Evolutionary conservation across 2,888 invertebrate genomes (phyloP), one percentile per base, ranked within the genome.

Genomic region (Lasioglossum calceatum): DNA sequence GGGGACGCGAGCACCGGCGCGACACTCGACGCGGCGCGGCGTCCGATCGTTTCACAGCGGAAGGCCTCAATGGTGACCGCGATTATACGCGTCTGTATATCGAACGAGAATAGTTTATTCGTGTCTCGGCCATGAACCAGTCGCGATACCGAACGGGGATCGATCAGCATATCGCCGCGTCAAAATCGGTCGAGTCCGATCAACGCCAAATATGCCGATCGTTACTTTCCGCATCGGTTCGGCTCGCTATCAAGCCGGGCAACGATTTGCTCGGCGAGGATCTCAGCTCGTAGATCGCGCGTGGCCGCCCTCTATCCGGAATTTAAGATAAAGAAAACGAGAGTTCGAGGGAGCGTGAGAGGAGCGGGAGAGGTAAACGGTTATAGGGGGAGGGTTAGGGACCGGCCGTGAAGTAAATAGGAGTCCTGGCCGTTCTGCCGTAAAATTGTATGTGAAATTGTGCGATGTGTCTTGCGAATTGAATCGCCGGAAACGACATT

Each of bases 391-490:
- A 78, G 81, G 86, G 90, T 91, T 90, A 90, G 93, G 92, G 93
- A 74, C 54, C 92, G 94, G 90, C 93, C 92, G 92, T 92, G 94
- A 93, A 94, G 94, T 94, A 94, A 94, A 94, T 94, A 95, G 95
- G 92, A 95, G 93, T 93, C 92, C 93, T 94, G 94, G 92, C 93
- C 92, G 93, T 94, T 95, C 95, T 95, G 92, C 94, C 95, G 95
- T 95, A 95, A 95, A 95, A 95, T 95, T 95, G 95, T 95, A 95
- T 94, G 95, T 95, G 95, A 95, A 95, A 95, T 95, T 95, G 95
- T 93, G 95, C 95, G 94, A 95, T 95, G 95, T 95, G 94, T 95
- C 95, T 95, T 95, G 94, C 93, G 95, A 95, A 95, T 95, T 95
- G 95, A 95, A 95, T 95, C 93, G 95, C 94, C 94, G 94, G 95